Evolutionary conservation across 1,140 invertebrate genomes (phyloP).

Genomic region (Scylla paramamosain): DNA sequence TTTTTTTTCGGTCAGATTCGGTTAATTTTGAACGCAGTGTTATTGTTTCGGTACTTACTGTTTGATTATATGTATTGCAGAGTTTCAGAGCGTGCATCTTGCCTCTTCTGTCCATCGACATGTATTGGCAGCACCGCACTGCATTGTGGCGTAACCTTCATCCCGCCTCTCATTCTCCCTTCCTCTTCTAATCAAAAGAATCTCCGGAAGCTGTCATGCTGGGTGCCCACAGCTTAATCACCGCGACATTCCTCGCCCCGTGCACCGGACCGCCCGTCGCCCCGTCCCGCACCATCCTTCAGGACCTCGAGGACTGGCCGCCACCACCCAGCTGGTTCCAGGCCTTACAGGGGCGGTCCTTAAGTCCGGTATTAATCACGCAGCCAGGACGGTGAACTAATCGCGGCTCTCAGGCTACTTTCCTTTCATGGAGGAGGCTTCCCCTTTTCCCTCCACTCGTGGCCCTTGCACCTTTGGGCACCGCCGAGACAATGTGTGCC

Average conservation of each 20-base stretch:
- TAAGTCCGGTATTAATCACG: not conserved
- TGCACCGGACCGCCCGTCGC: not conserved
- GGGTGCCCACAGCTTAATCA: not conserved
- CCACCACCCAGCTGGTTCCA: not conserved
- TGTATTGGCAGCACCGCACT: not conserved
- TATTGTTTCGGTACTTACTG: not conserved
- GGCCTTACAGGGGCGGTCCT: not conserved
- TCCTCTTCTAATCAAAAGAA: conserved; percentile 2
- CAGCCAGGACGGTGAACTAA: not conserved
- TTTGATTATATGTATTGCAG: not conserved
- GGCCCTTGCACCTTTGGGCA: not conserved
- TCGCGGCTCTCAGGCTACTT: not conserved
- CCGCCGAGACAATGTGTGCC: not conserved
- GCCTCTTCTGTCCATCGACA: not conserved
- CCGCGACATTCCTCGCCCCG: not conserved
- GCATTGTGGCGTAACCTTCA: not conserved
- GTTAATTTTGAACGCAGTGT: not conserved
- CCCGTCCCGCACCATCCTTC: not conserved
- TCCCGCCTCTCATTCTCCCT: not conserved
- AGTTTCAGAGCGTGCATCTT: not conserved
- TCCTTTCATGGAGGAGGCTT: not conserved
- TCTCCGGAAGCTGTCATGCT: not conserved
- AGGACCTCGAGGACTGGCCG: not conserved
- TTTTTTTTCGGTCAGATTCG: not conserved
- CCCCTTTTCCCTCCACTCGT: not conserved